Evolutionary conservation across 2,113 vertebrate species (phyloP).

Genomic region (Pagrus major): DNA sequence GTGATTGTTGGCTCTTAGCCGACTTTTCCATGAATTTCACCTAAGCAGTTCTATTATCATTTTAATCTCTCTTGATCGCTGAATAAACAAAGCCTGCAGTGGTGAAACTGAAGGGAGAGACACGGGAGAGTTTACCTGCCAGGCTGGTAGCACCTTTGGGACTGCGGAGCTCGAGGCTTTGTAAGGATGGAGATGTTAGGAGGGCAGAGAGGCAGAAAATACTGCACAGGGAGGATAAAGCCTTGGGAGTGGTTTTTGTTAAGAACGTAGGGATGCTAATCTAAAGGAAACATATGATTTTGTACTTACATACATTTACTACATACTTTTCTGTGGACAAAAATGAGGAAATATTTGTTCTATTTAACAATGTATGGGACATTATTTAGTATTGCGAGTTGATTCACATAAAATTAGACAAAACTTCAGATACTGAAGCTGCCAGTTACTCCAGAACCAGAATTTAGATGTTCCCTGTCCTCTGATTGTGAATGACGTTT

Average conservation of each 20-base stretch:
- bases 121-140: slow-evolving; percentile 14
- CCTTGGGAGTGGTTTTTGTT: too few relatives aligned
- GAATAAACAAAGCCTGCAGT: slow-evolving; percentile 40
- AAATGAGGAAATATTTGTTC: background rate
- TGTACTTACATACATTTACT: too few relatives aligned
- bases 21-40: background rate
- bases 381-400: background rate
- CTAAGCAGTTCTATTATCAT: background rate
- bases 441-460: background rate
- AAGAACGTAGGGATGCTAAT: background rate
- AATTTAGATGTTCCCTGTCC: background rate
- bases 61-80: slow-evolving; percentile 25
- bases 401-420: slow-evolving; percentile 2
- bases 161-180: slow-evolving; percentile 41
- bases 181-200: slow-evolving; percentile 8
- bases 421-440: slow-evolving; percentile 3
- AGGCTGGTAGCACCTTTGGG: slow-evolving; percentile 32
- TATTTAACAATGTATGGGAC: background rate
- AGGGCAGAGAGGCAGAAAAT: background rate
- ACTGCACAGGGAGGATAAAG: background rate
- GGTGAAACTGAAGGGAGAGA: slow-evolving; percentile 14
- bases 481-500: background rate
- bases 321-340: slow-evolving; percentile 6
- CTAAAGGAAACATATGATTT: background rate
- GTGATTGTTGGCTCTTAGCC: background rate